These are phyloP conservation scores for Lasius platythorax DNA, from an alignment of 2,888 invertebrate genomes.

Conservation along the genomic window DNA sequence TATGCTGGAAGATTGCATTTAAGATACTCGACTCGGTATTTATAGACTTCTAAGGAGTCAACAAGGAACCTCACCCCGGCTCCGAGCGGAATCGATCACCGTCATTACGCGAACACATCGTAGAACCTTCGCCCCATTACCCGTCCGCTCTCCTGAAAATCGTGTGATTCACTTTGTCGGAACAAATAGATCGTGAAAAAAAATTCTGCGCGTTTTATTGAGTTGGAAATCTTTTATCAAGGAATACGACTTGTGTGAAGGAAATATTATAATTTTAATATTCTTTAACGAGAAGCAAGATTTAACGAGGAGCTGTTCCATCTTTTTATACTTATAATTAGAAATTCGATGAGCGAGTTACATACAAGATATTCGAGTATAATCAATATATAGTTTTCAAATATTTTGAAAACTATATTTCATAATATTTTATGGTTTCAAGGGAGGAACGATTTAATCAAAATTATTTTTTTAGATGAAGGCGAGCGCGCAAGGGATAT, in stretches of 20 bases:
- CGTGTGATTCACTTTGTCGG: not conserved
- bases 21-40: constrained; percentile 76
- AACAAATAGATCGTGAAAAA: constrained; percentile 3
- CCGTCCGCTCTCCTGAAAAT: constrained; percentile 1
- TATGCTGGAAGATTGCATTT: constrained; percentile 76
- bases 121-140: constrained; percentile 16
- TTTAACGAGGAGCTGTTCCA: not conserved
- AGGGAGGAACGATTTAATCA: not conserved
- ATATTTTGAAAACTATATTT: not conserved
- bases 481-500: not conserved
- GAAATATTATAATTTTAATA: not conserved
- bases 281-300: not conserved
- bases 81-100: constrained; percentile 70
- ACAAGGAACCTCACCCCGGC: constrained; percentile 43
- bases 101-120: constrained; percentile 47
- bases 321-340: constrained; percentile 5
- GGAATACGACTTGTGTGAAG: not conserved
- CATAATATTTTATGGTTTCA: not conserved
- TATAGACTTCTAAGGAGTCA: constrained; percentile 67
- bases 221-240: not conserved
- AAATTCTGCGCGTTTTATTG: not conserved
- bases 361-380: not conserved
- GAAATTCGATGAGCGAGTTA: not conserved
- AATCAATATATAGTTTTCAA: not conserved
- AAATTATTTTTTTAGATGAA: not conserved